A percentile compares a stretch with the other conserved stretches of the same genome.
These are phyloP conservation scores for Chamaea fasciata DNA, from an alignment of 2,113 vertebrate species.

Conservation along the genomic window DNA sequence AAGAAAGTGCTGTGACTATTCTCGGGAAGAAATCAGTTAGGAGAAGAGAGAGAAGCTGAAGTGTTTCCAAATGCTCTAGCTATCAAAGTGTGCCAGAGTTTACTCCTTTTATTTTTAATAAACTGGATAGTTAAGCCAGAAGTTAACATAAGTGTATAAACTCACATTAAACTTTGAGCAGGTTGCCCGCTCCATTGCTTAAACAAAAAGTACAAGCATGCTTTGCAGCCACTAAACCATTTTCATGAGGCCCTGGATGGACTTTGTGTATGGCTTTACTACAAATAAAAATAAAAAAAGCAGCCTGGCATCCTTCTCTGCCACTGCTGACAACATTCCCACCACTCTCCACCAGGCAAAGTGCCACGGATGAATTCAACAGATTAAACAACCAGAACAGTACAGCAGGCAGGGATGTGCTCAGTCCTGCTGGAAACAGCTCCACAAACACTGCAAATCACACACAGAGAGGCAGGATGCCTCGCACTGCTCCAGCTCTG, in stretches of 20 bases:
- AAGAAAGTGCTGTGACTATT: neutral
- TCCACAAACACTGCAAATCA: neutral
- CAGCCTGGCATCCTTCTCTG: conserved; percentile 9
- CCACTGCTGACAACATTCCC: conserved; percentile 24
- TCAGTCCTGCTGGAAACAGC: neutral
- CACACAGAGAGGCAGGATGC: neutral
- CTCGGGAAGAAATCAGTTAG: conserved; percentile 25
- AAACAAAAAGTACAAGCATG: neutral
- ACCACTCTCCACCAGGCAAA: conserved; percentile 5
- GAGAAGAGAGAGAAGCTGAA: neutral
- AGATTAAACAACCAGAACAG: neutral
- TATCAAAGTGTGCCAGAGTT: neutral
- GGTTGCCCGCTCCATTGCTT: neutral
- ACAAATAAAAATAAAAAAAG: neutral
- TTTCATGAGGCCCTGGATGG: neutral
- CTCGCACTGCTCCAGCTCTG: neutral
- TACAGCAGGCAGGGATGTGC: neutral
- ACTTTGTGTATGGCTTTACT: neutral
- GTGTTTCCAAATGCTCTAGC: neutral
- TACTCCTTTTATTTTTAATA: neutral
- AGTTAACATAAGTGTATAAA: neutral
- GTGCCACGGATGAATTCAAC: neutral
- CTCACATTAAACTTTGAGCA: neutral
- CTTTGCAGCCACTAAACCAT: neutral
- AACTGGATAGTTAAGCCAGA: neutral